Evolutionary conservation across 2,113 vertebrate genomes (phyloP).

Genomic region (Sinocyclocheilus maitianheensis): DNA sequence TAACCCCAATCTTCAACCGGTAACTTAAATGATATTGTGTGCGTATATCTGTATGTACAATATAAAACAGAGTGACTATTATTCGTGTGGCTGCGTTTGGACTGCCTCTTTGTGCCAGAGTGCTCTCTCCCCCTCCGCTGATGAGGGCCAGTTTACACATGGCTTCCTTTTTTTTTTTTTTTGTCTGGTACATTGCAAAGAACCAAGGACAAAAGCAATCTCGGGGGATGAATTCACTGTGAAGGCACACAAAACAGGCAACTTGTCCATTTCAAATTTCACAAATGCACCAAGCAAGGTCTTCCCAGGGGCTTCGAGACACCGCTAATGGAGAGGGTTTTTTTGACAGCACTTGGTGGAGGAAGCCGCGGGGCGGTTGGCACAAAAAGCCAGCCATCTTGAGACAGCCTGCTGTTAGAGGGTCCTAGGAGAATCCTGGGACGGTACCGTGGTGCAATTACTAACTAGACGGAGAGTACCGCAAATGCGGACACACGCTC

Average conservation of each 20-base stretch:
- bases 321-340: constrained; percentile 54
- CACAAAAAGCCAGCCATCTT: constrained; percentile 66
- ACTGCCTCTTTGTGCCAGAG: constrained; percentile 62
- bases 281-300: constrained; percentile 64
- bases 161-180: constrained; percentile 51
- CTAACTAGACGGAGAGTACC: neutral
- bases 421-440: constrained; percentile 64
- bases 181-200: constrained; percentile 67
- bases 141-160: constrained; percentile 48
- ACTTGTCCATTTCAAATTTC: constrained; percentile 67
- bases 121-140: constrained; percentile 43
- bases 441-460: constrained; percentile 56
- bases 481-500: constrained; percentile 10
- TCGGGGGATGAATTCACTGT: constrained; percentile 62
- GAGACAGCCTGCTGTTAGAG: constrained; percentile 61
- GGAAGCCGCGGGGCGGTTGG: constrained; percentile 48
- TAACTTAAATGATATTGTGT: constrained; percentile 76
- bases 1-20: constrained; percentile 49
- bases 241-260: constrained; percentile 79
- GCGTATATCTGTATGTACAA: constrained; percentile 78
- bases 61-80: constrained; percentile 79
- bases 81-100: constrained; percentile 62
- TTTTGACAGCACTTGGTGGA: constrained; percentile 52
- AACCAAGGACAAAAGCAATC: constrained; percentile 67
- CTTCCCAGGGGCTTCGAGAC: constrained; percentile 49